These are phyloP conservation scores for Ornithoptera alexandrae DNA, from an alignment of 2,888 invertebrate genomes.

Conservation along the genomic window DNA sequence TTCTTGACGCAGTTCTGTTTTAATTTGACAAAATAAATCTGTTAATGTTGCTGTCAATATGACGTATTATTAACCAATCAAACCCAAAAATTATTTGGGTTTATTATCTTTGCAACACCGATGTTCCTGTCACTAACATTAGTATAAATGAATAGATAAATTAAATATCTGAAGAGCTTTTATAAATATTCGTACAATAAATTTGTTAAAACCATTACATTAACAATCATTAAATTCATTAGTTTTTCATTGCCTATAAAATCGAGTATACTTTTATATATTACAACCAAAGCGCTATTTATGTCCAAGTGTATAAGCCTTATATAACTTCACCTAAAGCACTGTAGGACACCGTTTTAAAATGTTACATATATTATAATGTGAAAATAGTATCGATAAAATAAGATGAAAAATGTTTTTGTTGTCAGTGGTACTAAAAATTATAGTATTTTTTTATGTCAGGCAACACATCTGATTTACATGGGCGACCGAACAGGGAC, in stretches of 20 bases:
- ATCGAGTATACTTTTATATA: not conserved
- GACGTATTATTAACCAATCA: not conserved
- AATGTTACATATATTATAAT: not conserved
- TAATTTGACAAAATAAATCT: not conserved
- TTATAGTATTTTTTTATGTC: constrained; percentile 27
- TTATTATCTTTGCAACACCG: not conserved
- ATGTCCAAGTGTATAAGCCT: not conserved
- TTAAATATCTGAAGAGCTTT: not conserved
- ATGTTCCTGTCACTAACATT: not conserved
- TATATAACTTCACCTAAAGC: not conserved
- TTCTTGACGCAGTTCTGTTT: not conserved
- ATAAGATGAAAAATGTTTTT: not conserved
- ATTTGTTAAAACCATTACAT: not conserved
- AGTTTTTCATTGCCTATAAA: too few relatives aligned
- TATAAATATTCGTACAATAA: not conserved
- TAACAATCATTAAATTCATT: not conserved
- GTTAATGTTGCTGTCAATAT: not conserved
- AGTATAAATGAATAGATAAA: not conserved
- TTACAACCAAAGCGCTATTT: too few relatives aligned
- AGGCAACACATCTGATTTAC: constrained; percentile 48
- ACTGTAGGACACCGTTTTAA: not conserved
- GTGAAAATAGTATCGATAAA: not conserved
- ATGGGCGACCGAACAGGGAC: constrained; percentile 62
- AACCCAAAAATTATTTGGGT: not conserved
- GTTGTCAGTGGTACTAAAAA: not conserved